Evolutionary conservation across 37 sponge, comb jelly and placozoan genomes (phyloP), one percentile per base, ranked within the genome.

Genomic region (Axinella damicornis): DNA sequence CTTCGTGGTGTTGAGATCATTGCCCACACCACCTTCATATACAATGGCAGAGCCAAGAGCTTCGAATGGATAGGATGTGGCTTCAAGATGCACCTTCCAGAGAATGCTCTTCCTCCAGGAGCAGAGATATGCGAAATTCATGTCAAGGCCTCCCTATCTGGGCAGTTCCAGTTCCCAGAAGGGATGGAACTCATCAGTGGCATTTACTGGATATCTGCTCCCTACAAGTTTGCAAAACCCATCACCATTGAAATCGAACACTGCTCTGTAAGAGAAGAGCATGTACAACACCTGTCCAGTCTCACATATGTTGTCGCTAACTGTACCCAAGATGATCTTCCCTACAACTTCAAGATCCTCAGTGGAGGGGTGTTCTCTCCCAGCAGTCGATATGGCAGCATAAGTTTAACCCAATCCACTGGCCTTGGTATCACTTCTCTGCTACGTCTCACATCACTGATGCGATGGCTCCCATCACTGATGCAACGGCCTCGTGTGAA

Each of bases 121-220:
- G 62, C 4, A 5, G 62, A 61, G 4, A 25, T 14, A 61, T 61
- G 62, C 12, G 4, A 5, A 5, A 12, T 61, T 12, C 22, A 22
- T 14, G 12, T 61, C 62, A 61, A 61, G 25, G 62, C 62, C 62
- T 61, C 62, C 22, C 62, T 61, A 5, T 61, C 62, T 61, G 62
- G 62, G 4, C 62, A 27, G 22, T 61, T 27, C 14, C 13, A 61
- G 13, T 61, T 61, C 25, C 62, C 62, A 61, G 12, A 14, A 22
- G 25, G 5, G 2, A 12, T 14, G 5, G 25, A 61, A 27, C 62
- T 61, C 5, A 14, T 61, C 62, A 61, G 62, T 14, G 25, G 25
- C 2, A 2, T 61, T 5, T 61, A 14, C 14, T 61, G 62, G 62
- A 5, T 61, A 27, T 25, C 22, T 5, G 5, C 13, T 12, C 25